Evolutionary conservation across 2,888 invertebrate species (phyloP).

Genomic region (Ferdinandea cuprea): DNA sequence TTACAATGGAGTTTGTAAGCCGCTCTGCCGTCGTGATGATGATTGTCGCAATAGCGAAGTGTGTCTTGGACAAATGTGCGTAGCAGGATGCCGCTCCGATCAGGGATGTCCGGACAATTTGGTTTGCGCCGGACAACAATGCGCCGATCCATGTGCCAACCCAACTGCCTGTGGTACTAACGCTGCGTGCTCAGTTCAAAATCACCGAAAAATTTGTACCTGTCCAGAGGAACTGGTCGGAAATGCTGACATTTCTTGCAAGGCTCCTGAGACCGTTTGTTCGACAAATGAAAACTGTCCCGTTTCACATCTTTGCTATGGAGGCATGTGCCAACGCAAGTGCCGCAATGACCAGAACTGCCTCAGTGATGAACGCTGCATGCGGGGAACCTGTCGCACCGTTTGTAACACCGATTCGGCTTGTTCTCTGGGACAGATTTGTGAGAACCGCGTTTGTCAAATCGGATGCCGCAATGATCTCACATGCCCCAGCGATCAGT

Average conservation of each 20-base stretch:
- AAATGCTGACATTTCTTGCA: constrained; percentile 89
- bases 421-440: constrained; percentile 92
- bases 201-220: constrained; percentile 89
- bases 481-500: constrained; percentile 89
- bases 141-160: constrained; percentile 89
- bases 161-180: constrained; percentile 93
- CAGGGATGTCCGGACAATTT: constrained; percentile 89
- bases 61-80: constrained; percentile 91
- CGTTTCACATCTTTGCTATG: constrained; percentile 89
- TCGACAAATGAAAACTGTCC: constrained; percentile 87
- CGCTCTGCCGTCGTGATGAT: constrained; percentile 91
- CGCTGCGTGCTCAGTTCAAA: constrained; percentile 88
- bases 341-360: constrained; percentile 93
- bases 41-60: constrained; percentile 95
- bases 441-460: constrained; percentile 93
- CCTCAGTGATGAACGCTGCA: constrained; percentile 92
- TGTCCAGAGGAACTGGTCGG: constrained; percentile 90
- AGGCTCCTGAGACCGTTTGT: constrained; percentile 87
- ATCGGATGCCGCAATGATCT: constrained; percentile 94
- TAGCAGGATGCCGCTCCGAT: constrained; percentile 91
- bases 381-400: constrained; percentile 91
- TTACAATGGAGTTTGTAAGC: constrained; percentile 90
- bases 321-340: constrained; percentile 89
- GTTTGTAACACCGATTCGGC: constrained; percentile 94
- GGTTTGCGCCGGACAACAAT: constrained; percentile 91